phyloP scores from a whole-genome alignment of 92 coral and sea anemone genomes.

The Blastomussa wellsi region DNA sequence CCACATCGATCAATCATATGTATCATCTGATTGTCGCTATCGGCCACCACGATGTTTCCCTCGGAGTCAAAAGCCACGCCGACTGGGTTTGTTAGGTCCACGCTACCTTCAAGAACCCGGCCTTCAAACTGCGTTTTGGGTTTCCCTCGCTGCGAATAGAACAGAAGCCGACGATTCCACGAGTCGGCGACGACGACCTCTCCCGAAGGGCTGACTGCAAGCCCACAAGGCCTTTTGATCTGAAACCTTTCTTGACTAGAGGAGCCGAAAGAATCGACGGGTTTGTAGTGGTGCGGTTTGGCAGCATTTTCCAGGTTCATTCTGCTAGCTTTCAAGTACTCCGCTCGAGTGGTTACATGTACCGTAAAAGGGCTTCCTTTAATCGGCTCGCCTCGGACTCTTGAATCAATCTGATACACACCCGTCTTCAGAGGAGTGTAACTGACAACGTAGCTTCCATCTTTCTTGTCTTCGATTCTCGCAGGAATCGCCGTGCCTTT shows the following conservation, averaged over 20 bases:
- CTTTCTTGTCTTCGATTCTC: constrained; percentile 70
- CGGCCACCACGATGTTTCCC: constrained; percentile 72
- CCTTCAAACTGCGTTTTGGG: constrained; percentile 48
- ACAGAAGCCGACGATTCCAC: constrained; percentile 65
- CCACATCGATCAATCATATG: constrained; percentile 67
- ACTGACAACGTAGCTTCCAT: constrained; percentile 68
- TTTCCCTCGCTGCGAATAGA: constrained; percentile 47
- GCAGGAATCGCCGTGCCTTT: constrained; percentile 52
- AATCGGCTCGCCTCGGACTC: constrained; percentile 70
- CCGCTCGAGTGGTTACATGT: constrained; percentile 64
- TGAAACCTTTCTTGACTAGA: constrained; percentile 27
- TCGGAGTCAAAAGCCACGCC: constrained; percentile 72
- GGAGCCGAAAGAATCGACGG: constrained; percentile 57
- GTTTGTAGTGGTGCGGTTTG: constrained; percentile 36
- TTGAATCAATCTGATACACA: constrained; percentile 60
- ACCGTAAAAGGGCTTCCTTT: constrained; percentile 66
- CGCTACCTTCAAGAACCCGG: constrained; percentile 29
- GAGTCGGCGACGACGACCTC: constrained; percentile 83
- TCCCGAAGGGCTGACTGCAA: constrained; percentile 46
- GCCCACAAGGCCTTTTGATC: constrained; percentile 75
- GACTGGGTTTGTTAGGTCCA: constrained; percentile 55
- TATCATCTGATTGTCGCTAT: constrained; percentile 71
- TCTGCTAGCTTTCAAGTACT: constrained; percentile 42
- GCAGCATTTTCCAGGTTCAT: constrained; percentile 26
- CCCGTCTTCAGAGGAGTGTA: constrained; percentile 85